Evolutionary conservation across 2,888 invertebrate genomes (phyloP).

Genomic region (Zhuqinia jingwanae): DNA sequence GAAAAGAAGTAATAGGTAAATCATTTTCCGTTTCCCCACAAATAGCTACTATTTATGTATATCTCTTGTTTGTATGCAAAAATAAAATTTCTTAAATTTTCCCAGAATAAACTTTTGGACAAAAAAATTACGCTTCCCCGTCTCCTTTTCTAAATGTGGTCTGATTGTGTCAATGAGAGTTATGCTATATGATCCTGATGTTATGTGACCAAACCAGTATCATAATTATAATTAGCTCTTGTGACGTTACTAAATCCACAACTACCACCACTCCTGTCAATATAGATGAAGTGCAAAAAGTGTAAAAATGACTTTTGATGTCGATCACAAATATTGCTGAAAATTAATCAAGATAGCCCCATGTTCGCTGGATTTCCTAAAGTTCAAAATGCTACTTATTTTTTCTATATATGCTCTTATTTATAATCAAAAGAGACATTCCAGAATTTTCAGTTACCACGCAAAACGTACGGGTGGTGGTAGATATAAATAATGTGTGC

Average conservation of each 20-base stretch:
- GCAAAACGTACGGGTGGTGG: neutral
- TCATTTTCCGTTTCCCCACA: slow-evolving; percentile 4
- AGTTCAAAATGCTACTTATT: slow-evolving; percentile 37
- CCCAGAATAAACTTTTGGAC: neutral
- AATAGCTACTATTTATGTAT: neutral
- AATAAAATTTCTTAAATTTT: neutral
- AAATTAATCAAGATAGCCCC: neutral
- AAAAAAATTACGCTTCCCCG: neutral
- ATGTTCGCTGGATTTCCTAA: slow-evolving; percentile 35
- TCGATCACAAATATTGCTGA: neutral
- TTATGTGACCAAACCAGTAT: neutral
- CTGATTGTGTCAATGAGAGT: slow-evolving; percentile 1
- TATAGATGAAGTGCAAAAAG: slow-evolving; percentile 17
- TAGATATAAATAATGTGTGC: neutral
- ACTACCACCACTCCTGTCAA: neutral
- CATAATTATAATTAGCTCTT: neutral
- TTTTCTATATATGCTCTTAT: slow-evolving; percentile 32
- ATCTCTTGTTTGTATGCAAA: neutral
- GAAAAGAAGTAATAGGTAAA: slow-evolving; percentile 12
- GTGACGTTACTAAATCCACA: neutral
- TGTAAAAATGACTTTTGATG: slow-evolving; percentile 14
- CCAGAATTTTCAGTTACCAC: neutral
- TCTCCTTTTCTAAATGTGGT: neutral
- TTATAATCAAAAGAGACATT: slow-evolving; percentile 49
- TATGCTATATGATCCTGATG: neutral